A percentile compares a stretch with the other conserved stretches of the same genome.
phyloP scores from a whole-genome alignment of 2,797 vertebrate genomes.

The Sebastes diploproa region DNA sequence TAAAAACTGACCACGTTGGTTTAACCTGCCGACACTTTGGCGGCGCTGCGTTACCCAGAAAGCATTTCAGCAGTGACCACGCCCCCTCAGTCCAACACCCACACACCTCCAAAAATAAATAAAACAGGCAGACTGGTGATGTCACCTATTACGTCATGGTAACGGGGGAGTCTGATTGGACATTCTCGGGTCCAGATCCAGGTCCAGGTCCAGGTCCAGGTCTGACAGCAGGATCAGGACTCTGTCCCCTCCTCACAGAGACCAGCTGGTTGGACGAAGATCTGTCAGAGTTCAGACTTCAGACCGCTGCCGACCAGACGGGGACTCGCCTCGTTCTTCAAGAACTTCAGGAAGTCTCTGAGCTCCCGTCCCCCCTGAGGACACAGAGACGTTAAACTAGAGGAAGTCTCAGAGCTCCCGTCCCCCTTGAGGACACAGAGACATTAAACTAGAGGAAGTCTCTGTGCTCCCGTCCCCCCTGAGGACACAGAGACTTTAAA shows the following conservation, averaged over 20 bases:
- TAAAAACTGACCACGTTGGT: too few species aligned
- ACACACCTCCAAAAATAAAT: background rate
- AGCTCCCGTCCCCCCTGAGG: slow-evolving; percentile 50
- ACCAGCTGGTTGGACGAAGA: background rate
- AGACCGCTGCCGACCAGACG: slow-evolving; percentile 5
- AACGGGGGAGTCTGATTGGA: background rate
- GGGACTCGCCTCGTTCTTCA: slow-evolving; percentile 71
- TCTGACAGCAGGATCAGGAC: background rate
- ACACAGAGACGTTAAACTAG: slow-evolving; percentile 37
- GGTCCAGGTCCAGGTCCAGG: background rate
- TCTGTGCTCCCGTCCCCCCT: background rate
- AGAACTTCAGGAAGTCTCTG: slow-evolving; percentile 77
- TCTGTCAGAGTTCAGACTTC: slow-evolving; percentile 75
- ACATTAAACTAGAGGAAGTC: slow-evolving; percentile 75
- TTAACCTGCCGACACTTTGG: too few species aligned
- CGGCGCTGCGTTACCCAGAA: background rate
- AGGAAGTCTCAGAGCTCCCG: slow-evolving; percentile 78
- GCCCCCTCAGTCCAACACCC: background rate
- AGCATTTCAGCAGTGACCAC: background rate
- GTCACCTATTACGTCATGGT: background rate
- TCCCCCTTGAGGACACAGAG: too few species aligned
- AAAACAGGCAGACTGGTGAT: background rate
- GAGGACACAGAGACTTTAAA: too few species aligned
- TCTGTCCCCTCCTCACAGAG: background rate
- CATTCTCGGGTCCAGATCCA: background rate